phyloP scores from a whole-genome alignment of 1,140 invertebrate genomes.

The Philopotamus ludificatus region DNA sequence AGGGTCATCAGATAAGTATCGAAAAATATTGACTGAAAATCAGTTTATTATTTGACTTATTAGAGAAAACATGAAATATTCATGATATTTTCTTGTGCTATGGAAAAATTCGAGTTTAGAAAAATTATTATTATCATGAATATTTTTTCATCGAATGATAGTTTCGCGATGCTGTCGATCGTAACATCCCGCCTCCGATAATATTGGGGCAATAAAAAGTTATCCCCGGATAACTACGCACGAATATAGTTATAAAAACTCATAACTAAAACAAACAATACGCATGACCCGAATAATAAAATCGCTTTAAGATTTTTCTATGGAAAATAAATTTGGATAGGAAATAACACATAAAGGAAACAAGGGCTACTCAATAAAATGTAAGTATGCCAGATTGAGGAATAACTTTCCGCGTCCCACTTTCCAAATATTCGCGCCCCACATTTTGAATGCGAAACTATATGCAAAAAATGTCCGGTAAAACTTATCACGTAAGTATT shows the following conservation, averaged over 20 bases:
- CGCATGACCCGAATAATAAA: slow-evolving; percentile 33
- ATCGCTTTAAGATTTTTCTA: slow-evolving; percentile 35
- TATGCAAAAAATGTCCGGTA: no score
- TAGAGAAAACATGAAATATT: no score
- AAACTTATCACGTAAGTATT: no score
- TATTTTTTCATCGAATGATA: no score
- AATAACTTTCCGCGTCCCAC: slow-evolving; percentile 13
- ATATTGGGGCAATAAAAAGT: slow-evolving; percentile 27
- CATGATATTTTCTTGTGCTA: no score
- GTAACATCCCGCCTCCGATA: background rate
- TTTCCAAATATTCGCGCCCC: slow-evolving; percentile 14
- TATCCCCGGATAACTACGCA: slow-evolving; percentile 21
- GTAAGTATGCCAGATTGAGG: slow-evolving; percentile 28
- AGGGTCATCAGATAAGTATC: no score
- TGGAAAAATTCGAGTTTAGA: no score
- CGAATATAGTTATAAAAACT: slow-evolving; percentile 35
- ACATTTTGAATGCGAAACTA: no score
- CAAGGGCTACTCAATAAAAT: slow-evolving; percentile 30
- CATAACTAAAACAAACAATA: slow-evolving; percentile 35
- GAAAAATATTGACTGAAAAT: no score
- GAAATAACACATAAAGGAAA: slow-evolving; percentile 40
- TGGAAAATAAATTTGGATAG: slow-evolving; percentile 33
- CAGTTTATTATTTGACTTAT: no score
- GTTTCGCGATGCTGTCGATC: background rate
- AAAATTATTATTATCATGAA: no score